Percentiles rank a stretch among this genome's conserved stretches.
These are phyloP conservation scores for Percina caprodes DNA, from an alignment of 2,113 vertebrate species.

Conservation along the genomic window DNA sequence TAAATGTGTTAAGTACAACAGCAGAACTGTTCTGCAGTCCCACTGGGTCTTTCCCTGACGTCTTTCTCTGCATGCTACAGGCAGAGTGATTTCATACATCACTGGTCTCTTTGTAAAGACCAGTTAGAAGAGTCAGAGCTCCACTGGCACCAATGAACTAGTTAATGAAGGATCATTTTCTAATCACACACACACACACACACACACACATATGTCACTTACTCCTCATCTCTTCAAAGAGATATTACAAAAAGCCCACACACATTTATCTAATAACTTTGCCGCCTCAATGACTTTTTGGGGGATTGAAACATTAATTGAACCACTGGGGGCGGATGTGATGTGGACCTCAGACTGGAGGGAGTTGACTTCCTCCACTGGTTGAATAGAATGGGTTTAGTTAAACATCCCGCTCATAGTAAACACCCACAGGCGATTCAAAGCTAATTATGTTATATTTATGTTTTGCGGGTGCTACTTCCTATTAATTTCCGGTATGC, in stretches of 20 bases:
- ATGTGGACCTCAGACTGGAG: slow-evolving; percentile 16
- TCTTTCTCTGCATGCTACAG: background rate
- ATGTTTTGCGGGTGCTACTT: slow-evolving; percentile 25
- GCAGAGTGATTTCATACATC: slow-evolving; percentile 47
- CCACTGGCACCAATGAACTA: slow-evolving; percentile 20
- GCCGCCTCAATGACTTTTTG: slow-evolving; percentile 15
- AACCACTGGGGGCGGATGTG: background rate
- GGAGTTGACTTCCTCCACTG: background rate
- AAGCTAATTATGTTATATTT: slow-evolving; percentile 38
- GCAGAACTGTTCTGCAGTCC: background rate
- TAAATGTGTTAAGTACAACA: background rate
- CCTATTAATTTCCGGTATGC: slow-evolving; percentile 36
- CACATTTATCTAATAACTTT: background rate
- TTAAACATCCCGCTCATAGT: slow-evolving; percentile 25
- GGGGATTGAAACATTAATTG: slow-evolving; percentile 28
- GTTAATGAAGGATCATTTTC: slow-evolving; percentile 37
- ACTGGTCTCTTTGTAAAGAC: slow-evolving; percentile 18
- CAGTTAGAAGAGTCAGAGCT: slow-evolving; percentile 5
- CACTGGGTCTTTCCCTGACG: background rate
- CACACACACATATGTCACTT: background rate
- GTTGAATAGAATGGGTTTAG: slow-evolving; percentile 11
- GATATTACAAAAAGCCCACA: background rate
- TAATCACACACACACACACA: background rate
- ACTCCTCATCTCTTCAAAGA: background rate
- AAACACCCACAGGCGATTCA: slow-evolving; percentile 37